These are phyloP conservation scores for Cricetomys ansorgei DNA, from an alignment of 2,113 vertebrate species.

Conservation along the genomic window DNA sequence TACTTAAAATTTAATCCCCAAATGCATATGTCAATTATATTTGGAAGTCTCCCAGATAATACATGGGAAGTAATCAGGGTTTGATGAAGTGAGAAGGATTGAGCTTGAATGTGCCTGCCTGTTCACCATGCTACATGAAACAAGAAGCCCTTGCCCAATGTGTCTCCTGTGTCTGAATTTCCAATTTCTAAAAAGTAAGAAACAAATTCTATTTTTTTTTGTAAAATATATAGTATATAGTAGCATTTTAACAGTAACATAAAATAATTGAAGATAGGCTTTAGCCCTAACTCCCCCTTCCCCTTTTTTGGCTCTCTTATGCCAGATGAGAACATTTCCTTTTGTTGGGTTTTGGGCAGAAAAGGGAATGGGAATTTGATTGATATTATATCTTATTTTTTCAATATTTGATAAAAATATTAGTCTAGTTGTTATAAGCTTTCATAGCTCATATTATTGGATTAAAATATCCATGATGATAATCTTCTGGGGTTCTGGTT, in stretches of 20 bases:
- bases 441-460: background rate
- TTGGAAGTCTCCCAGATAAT: background rate
- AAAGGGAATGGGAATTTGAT: background rate
- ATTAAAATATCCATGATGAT: background rate
- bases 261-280: background rate
- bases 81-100: background rate
- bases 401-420: background rate
- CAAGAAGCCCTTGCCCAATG: background rate
- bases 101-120: background rate
- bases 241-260: background rate
- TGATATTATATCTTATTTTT: background rate
- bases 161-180: background rate
- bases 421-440: background rate
- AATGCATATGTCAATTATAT: background rate
- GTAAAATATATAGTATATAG: background rate
- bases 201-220: background rate
- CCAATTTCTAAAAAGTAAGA: background rate
- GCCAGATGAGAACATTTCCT: background rate
- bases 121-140: fast-evolving
- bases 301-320: background rate
- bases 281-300: too few relatives aligned
- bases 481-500: background rate
- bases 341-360: background rate
- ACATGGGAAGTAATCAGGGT: background rate
- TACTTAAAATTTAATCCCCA: background rate